Percentiles rank a stretch among this genome's conserved stretches.
phyloP scores from a whole-genome alignment of 2,113 vertebrate genomes.

The Labrus mixtus region DNA sequence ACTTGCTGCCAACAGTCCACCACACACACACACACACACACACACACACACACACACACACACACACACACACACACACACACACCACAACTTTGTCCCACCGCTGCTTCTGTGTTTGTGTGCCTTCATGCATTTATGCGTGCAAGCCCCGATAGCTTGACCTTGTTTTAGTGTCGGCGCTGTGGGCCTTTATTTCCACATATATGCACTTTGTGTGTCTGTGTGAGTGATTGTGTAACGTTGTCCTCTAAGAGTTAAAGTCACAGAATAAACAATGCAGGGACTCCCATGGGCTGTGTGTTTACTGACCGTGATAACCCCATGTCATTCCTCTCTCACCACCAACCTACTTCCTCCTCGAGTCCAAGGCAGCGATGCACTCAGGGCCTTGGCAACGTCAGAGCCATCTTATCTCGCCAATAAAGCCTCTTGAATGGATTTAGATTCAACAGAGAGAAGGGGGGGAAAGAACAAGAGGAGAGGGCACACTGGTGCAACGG shows the following conservation, averaged over 20 bases:
- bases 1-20: conserved; percentile 58
- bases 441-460: conserved; percentile 42
- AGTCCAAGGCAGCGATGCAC: conserved; percentile 56
- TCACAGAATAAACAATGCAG: conserved; percentile 61
- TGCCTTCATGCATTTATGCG: neutral
- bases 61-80: neutral
- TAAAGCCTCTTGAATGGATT: conserved; percentile 70
- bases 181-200: conserved; percentile 3
- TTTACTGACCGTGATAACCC: conserved; percentile 77
- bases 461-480: conserved; percentile 25
- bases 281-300: conserved; percentile 64
- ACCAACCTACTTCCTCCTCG: conserved; percentile 64
- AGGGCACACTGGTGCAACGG: conserved; percentile 43
- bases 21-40: no score
- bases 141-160: conserved; percentile 18
- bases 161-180: conserved; percentile 25
- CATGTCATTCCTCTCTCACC: conserved; percentile 62
- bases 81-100: conserved; percentile 29
- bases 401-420: conserved; percentile 59
- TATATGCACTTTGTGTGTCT: conserved; percentile 10
- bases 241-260: conserved; percentile 43
- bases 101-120: conserved; percentile 29
- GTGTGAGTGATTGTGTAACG: conserved; percentile 31
- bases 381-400: conserved; percentile 69
- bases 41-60: no score